Evolutionary conservation across 2,113 vertebrate genomes (phyloP).

Genomic region (Acrocephalus kingi): DNA sequence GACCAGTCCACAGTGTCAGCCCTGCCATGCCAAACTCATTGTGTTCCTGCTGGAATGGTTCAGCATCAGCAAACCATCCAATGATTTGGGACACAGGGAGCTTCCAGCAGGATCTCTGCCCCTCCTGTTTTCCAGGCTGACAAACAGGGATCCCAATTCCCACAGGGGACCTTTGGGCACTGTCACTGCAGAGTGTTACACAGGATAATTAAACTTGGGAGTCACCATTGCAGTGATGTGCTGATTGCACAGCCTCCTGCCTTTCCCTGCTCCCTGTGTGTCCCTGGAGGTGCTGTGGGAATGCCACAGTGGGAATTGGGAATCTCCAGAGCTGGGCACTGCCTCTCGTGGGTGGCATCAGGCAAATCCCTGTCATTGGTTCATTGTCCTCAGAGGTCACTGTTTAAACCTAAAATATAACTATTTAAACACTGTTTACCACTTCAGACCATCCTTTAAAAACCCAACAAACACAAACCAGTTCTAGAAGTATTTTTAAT

Average conservation of each 20-base stretch:
- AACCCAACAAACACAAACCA: not conserved
- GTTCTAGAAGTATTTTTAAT: not conserved
- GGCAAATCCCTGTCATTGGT: accelerated
- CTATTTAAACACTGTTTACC: not conserved
- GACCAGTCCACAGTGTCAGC: accelerated
- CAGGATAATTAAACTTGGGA: accelerated
- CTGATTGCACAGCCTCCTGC: not conserved
- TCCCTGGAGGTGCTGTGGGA: not conserved
- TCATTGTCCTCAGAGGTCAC: not conserved
- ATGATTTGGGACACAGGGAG: accelerated
- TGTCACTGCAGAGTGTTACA: accelerated
- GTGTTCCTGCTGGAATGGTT: not conserved
- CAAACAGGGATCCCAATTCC: not conserved
- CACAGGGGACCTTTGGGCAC: not conserved
- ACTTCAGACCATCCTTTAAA: not conserved
- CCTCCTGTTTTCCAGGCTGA: not conserved
- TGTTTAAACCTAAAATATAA: not conserved
- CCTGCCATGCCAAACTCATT: not conserved
- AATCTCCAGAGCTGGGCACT: accelerated
- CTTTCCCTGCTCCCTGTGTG: not conserved
- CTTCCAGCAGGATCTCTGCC: not conserved
- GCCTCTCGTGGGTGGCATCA: not conserved
- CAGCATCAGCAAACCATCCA: not conserved
- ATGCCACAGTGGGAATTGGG: accelerated
- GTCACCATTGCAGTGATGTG: accelerated